A percentile compares a stretch with the other conserved stretches of the same genome.
Evolutionary conservation across 2,888 invertebrate species (phyloP).

Genomic region (Troides aeacus): DNA sequence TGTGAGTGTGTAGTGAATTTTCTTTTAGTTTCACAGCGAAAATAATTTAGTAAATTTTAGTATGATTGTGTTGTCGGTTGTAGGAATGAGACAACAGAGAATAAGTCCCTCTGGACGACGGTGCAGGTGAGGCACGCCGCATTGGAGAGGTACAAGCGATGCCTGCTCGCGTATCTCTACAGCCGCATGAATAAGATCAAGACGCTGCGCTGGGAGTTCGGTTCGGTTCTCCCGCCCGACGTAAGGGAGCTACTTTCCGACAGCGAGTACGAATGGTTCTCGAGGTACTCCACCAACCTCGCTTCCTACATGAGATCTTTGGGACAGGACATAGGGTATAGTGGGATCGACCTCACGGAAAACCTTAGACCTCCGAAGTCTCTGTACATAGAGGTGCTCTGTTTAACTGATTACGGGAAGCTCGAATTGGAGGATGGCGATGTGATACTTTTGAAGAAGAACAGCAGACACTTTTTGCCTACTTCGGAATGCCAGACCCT

Average conservation of each 20-base stretch:
- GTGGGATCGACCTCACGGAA: conserved; percentile 91
- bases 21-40: no score
- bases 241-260: conserved; percentile 89
- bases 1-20: no score
- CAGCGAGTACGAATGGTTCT: conserved; percentile 93
- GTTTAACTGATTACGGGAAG: conserved; percentile 94
- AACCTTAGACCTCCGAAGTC: conserved; percentile 95
- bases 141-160: conserved; percentile 93
- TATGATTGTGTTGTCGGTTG: conserved; percentile 31
- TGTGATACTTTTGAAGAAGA: conserved; percentile 91
- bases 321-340: conserved; percentile 84
- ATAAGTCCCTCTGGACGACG: conserved; percentile 84
- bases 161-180: conserved; percentile 90
- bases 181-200: conserved; percentile 89
- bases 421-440: conserved; percentile 97
- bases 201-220: conserved; percentile 97
- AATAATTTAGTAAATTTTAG: no score
- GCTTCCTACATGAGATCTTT: conserved; percentile 94
- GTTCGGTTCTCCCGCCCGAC: conserved; percentile 92
- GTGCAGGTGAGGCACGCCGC: conserved; percentile 92
- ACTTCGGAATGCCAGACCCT: conserved; percentile 93
- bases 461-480: conserved; percentile 94
- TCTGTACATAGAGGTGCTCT: conserved; percentile 94
- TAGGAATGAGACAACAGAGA: conserved; percentile 78
- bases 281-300: conserved; percentile 90